phyloP scores from a whole-genome alignment of 2,888 invertebrate genomes.

The Rotaria sp. region DNA sequence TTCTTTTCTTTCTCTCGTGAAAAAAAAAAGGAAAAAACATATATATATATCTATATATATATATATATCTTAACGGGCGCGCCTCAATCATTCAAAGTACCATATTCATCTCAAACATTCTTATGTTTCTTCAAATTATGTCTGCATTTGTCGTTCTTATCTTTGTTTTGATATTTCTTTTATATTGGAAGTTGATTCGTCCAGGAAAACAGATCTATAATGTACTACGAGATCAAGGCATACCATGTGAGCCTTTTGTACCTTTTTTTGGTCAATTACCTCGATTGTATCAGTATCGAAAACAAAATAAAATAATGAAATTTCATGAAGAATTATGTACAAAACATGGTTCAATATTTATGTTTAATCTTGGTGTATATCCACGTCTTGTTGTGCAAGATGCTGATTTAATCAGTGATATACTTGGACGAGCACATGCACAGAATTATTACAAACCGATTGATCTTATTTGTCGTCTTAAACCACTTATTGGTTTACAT shows the following conservation, averaged over 20 bases:
- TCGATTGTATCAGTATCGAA: background rate
- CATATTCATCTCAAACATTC: background rate
- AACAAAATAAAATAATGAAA: background rate
- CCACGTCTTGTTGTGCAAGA: background rate
- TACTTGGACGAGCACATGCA: background rate
- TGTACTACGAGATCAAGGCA: background rate
- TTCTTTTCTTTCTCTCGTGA: background rate
- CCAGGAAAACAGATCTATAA: background rate
- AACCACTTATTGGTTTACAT: background rate
- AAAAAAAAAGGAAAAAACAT: background rate
- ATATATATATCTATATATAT: background rate
- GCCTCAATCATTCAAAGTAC: background rate
- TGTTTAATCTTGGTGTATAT: background rate
- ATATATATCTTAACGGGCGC: background rate
- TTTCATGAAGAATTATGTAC: background rate
- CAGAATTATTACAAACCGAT: background rate
- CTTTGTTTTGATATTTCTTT: background rate
- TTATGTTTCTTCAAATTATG: background rate
- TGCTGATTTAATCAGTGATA: background rate
- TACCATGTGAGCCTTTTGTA: background rate
- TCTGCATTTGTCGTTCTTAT: background rate
- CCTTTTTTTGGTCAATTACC: background rate
- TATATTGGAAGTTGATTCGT: background rate
- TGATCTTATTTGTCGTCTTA: background rate
- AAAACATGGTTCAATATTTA: background rate